Conservation (phyloP, 2,797 vertebrate genomes). For the Dendrocincla fuliginosa region DNA sequence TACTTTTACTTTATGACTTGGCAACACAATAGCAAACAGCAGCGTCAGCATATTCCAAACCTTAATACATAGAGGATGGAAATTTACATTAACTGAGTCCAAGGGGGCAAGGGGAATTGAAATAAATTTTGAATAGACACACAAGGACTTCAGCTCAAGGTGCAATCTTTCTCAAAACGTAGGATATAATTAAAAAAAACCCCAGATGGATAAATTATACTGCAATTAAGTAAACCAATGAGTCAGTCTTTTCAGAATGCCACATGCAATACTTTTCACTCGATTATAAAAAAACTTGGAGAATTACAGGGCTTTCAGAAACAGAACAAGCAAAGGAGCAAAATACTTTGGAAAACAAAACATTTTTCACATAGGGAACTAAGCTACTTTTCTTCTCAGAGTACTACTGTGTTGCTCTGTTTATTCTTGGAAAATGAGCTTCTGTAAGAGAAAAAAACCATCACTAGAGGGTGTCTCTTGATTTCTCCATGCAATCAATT, state of each 20-base stretch:
- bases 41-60: not conserved
- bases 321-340: not conserved
- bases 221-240: not conserved
- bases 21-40: not conserved
- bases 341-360: not conserved
- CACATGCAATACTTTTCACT: not conserved
- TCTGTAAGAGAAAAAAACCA: not conserved
- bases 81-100: not conserved
- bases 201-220: not conserved
- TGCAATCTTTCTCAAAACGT: not conserved
- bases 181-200: not conserved
- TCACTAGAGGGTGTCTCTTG: not conserved
- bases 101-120: accelerated
- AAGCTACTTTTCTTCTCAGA: not conserved
- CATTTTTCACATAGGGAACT: not conserved
- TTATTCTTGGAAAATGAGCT: not conserved
- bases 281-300: not conserved
- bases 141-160: not conserved
- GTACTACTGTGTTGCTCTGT: not conserved
- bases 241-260: not conserved
- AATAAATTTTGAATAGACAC: not conserved
- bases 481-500: not conserved
- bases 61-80: not conserved
- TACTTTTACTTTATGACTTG: not conserved
- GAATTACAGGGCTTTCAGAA: not conserved